phyloP scores from a whole-genome alignment of 2,888 invertebrate genomes.

The Lasioglossum lativentre region DNA sequence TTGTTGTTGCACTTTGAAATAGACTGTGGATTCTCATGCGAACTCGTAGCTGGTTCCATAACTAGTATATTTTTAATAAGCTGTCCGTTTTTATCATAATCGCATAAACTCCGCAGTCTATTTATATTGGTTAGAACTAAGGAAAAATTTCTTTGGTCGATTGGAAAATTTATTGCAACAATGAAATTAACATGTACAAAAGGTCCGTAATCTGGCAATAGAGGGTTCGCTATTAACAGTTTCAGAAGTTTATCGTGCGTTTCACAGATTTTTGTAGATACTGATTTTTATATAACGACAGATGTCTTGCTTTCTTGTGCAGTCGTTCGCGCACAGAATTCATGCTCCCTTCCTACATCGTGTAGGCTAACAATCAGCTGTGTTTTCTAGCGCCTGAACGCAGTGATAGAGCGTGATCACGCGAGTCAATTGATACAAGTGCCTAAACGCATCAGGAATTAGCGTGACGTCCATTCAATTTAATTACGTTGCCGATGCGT shows the following conservation, averaged over 20 bases:
- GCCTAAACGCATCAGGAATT: constrained; percentile 49
- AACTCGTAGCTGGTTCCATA: not conserved
- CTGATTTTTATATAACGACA: constrained; percentile 51
- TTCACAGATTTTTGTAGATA: constrained; percentile 54
- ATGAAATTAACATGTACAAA: not conserved
- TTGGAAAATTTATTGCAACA: not conserved
- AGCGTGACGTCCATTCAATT: constrained; percentile 1
- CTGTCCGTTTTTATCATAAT: not conserved
- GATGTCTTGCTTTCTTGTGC: constrained; percentile 33
- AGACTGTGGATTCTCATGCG: not conserved
- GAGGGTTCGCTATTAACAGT: constrained; percentile 15
- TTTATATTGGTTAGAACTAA: not conserved
- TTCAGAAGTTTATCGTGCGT: constrained; percentile 23
- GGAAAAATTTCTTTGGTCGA: not conserved
- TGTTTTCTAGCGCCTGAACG: constrained; percentile 15
- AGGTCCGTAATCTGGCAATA: not conserved
- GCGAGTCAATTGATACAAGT: constrained; percentile 50
- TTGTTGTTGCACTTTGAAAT: constrained; percentile 39
- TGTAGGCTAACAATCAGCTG: not conserved
- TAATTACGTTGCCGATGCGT: constrained; percentile 1
- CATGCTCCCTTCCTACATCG: constrained; percentile 35
- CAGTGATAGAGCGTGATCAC: constrained; percentile 20
- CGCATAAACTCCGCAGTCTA: not conserved
- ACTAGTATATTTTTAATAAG: not conserved
- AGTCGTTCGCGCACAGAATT: constrained; percentile 4